phyloP scores from a whole-genome alignment of 2,888 invertebrate genomes.

The Syrphus vitripennis region DNA sequence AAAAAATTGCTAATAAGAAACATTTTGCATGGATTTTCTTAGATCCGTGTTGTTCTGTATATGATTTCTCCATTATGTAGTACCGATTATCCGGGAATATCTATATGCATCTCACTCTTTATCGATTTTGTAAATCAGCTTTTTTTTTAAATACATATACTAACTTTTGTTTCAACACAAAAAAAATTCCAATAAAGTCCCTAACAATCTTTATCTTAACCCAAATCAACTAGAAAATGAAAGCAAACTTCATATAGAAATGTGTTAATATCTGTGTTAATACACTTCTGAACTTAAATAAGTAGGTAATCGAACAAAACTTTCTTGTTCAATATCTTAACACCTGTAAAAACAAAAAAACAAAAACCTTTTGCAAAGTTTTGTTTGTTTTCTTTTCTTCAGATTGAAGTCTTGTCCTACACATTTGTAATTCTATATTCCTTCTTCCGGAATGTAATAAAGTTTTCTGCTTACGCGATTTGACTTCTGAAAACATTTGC shows the following conservation, averaged over 20 bases:
- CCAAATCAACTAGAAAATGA: neutral
- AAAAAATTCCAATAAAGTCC: neutral
- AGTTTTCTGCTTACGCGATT: constrained; percentile 1
- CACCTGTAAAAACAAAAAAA: constrained; percentile 14
- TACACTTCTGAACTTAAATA: neutral
- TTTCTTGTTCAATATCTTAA: neutral
- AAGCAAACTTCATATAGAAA: neutral
- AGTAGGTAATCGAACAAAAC: neutral
- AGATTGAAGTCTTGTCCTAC: constrained; percentile 2
- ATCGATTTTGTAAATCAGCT: too few relatives aligned
- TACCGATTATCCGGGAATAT: too few relatives aligned
- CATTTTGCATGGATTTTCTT: too few relatives aligned
- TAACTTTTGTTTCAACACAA: neutral
- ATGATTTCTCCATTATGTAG: too few relatives aligned
- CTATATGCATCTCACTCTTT: too few relatives aligned
- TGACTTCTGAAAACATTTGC: neutral
- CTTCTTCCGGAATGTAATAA: neutral
- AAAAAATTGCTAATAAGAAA: too few relatives aligned
- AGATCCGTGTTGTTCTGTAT: too few relatives aligned
- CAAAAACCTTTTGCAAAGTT: neutral
- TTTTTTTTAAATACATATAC: too few relatives aligned
- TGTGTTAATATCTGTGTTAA: neutral
- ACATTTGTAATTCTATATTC: constrained; percentile 15
- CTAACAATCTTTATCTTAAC: neutral
- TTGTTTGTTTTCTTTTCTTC: neutral